Base-by-base conservation (phyloP, 1,140 invertebrate species). In the Papilio helenus region DNA sequence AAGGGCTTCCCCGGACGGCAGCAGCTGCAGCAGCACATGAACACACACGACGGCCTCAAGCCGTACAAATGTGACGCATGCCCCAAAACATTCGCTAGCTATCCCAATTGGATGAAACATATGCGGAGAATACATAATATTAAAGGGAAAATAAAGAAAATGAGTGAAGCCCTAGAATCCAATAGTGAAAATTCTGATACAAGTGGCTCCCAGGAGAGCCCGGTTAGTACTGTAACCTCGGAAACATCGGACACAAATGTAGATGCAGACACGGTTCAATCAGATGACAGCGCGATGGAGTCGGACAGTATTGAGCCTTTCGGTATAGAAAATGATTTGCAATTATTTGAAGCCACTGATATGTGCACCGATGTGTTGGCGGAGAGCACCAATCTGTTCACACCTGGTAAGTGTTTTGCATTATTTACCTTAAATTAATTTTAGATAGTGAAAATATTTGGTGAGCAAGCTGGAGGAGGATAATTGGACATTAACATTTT, bases 31-130 rank as follows among this genome's bases (percentile, higher is more conserved):
- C 88, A 92, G 26, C 93, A 94, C 76, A 72, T 92, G 18, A 93
- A 93, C 80, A 83, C 86, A 9, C 93, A 94, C 77, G 89, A 87
- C 0, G 89, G 88, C 10, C 58, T 80, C 2, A 87, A 86, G 39
- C 90, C 88, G 0, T 90, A 90, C 87, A 86, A 85, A 39, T 94
- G 93, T 79, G 80, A 81, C 1, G 76, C 84, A 14, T 94, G 93
- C 55, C 81, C 83, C 0, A 94, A 92, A 82, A 81, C 88, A 0
- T 94, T 94, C 77, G 85, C 89, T 0, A 85, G 81, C 68, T 83
- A 89, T 23, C 85, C 91, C 0, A 94, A 93, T 79, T 90, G 85
- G 82, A 61, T 73, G 65, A 94, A 93, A 81, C 93, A 94, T 76
- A 26, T 90, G 77, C 82, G 80, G 4, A 85, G 87, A 49, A 87